These are phyloP conservation scores for Channa maculata DNA, from an alignment of 2,113 vertebrate genomes.

Conservation along the genomic window DNA sequence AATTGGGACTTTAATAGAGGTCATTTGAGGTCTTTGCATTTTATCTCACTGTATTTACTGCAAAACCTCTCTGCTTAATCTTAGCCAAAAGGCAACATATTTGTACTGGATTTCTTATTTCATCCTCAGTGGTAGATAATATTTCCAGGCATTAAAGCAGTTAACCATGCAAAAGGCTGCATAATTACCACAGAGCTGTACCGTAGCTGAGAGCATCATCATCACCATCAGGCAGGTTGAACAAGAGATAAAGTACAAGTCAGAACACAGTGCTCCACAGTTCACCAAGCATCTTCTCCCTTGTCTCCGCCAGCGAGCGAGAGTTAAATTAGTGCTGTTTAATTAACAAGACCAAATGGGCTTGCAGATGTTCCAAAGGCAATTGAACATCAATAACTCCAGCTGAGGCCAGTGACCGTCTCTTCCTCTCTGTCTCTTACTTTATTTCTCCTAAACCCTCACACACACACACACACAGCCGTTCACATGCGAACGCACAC, in stretches of 20 bases:
- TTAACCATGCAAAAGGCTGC: slow-evolving; percentile 26
- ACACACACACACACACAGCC: slow-evolving; percentile 34
- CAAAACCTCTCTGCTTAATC: slow-evolving; percentile 24
- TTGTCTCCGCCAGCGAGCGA: slow-evolving; percentile 42
- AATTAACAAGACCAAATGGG: slow-evolving; percentile 70
- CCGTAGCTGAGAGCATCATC: slow-evolving; percentile 28
- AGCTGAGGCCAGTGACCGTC: slow-evolving; percentile 59
- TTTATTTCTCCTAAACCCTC: slow-evolving; percentile 19
- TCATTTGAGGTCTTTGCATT: slow-evolving; percentile 9
- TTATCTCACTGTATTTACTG: slow-evolving; percentile 4
- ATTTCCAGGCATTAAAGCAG: slow-evolving; percentile 30
- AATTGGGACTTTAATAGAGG: slow-evolving; percentile 3
- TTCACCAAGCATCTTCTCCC: slow-evolving; percentile 37
- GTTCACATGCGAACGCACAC: slow-evolving; percentile 12
- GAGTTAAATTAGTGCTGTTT: slow-evolving; percentile 64
- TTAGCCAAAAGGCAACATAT: slow-evolving; percentile 23
- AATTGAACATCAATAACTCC: slow-evolving; percentile 76
- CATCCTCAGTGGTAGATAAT: slow-evolving; percentile 31
- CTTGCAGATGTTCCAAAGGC: slow-evolving; percentile 72
- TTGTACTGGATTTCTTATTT: slow-evolving; percentile 21
- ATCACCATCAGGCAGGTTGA: not conserved
- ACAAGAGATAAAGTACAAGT: slow-evolving; percentile 40
- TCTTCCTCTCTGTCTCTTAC: slow-evolving; percentile 17
- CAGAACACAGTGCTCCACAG: slow-evolving; percentile 31
- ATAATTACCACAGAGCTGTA: slow-evolving; percentile 47